A percentile compares a stretch with the other conserved stretches of the same genome.
phyloP scores from a whole-genome alignment of 2,797 vertebrate genomes.

The Acomys russatus region DNA sequence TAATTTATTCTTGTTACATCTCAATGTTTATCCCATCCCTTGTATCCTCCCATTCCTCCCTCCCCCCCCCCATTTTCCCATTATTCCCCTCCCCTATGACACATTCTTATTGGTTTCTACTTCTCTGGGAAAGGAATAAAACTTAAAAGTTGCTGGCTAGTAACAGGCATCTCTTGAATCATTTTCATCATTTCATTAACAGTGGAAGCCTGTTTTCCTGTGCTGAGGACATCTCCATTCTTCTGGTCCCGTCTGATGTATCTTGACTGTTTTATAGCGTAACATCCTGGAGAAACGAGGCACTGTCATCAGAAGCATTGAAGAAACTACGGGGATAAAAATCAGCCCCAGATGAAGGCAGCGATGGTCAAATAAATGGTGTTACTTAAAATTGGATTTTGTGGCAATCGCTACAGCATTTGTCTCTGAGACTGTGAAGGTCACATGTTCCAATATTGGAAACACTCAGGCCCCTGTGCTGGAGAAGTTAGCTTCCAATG shows the following conservation, averaged over 20 bases:
- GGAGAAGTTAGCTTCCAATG: not conserved
- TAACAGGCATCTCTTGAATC: not conserved
- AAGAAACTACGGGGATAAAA: conserved; percentile 61
- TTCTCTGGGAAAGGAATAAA: not conserved
- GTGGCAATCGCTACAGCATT: conserved; percentile 13
- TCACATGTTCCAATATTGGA: not conserved
- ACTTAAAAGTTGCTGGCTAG: conserved; percentile 47
- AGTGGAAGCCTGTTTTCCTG: conserved; percentile 57
- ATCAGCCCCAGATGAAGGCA: conserved; percentile 59
- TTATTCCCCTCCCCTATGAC: no score
- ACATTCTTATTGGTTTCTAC: not conserved
- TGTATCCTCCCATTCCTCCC: no score
- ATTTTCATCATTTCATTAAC: conserved; percentile 60
- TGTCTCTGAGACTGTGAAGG: conserved; percentile 50
- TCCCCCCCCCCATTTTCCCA: no score
- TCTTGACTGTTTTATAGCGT: conserved; percentile 73
- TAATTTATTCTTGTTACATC: no score
- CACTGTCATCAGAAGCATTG: conserved; percentile 59
- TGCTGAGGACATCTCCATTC: conserved; percentile 10
- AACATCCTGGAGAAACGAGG: not conserved
- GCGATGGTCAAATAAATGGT: conserved; percentile 65
- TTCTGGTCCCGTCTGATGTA: conserved; percentile 42
- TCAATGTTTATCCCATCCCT: no score
- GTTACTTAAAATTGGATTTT: conserved; percentile 75
- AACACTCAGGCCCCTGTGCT: not conserved